Conservation (phyloP, 2,888 invertebrate species). For the Phymatocera aterrima region DNA sequence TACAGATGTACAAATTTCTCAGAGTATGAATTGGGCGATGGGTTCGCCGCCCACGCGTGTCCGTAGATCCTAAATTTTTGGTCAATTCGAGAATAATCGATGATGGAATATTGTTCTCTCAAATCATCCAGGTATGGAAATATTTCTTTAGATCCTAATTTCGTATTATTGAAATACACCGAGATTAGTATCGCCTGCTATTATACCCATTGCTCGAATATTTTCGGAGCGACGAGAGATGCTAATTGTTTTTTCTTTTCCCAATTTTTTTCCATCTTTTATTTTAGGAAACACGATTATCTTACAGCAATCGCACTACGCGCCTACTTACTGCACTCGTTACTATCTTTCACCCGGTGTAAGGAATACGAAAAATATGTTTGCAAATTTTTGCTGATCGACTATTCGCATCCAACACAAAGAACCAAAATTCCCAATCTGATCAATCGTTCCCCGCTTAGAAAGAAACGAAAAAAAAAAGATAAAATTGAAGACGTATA, state of each 20-base stretch:
- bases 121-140: background rate
- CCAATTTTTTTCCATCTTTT: background rate
- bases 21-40: background rate
- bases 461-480: no score
- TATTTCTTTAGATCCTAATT: background rate
- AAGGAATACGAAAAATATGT: background rate
- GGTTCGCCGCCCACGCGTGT: constrained; percentile 29
- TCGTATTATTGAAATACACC: background rate
- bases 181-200: background rate
- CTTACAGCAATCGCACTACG: background rate
- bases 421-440: no score
- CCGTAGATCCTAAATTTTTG: constrained; percentile 8
- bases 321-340: background rate
- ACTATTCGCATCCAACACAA: no score
- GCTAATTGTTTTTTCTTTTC: background rate
- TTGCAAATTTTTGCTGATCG: no score
- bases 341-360: background rate
- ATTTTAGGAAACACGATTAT: constrained; percentile 21
- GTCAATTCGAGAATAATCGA: background rate
- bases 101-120: no score
- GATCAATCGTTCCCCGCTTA: no score
- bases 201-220: background rate
- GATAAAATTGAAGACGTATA: no score
- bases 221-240: background rate
- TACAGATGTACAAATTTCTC: background rate